Base-by-base conservation (phyloP, 2,113 vertebrate species). In the Chitala chitala region DNA sequence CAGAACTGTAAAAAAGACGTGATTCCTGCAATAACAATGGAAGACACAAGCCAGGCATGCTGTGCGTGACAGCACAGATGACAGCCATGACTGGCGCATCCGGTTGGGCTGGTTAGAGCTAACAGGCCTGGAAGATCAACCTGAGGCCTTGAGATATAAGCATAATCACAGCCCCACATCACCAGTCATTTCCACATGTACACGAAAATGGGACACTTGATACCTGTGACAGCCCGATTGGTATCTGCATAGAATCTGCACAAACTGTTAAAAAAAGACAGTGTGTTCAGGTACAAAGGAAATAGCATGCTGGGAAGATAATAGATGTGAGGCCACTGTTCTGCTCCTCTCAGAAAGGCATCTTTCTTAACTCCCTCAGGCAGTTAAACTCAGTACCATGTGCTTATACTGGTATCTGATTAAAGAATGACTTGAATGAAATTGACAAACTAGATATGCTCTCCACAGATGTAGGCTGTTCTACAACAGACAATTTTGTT, bases 101-200 rank as follows among this genome's bases (percentile, higher is more conserved):
- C 89, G 88, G 90, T 91, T 84, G 79, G 83, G 88, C 90, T 87
- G 88, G 90, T 91, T 85, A 82, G 66, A 72, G 78, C 85, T 84
- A 84, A 88, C 86, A 87, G 88, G 85, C 86, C 86, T 82, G 80
- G 71, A 78, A 77, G 77, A 83, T 89, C 79, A 78, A 86, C 80
- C 81, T 80, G 85, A 77, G 74, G 81, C 81, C 83, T 82, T 82
- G 78, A 86, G 78, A 82, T 83, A 81, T 75, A 69, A 76, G 77
- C 54, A 76, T 73, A 75, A 79, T 68, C 63, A 56, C 75, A 71
- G 46, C 40, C 20, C 64, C 10, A 42, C 44, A 68, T 68, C 5
- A 22, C 8, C 13, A 5, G 12, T 10, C 40, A 10, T 38, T 68
- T 46, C 42, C 64, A 29, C 42, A 44, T 44, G 22, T 0, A 4